These are phyloP conservation scores for Norana najaformis DNA, from an alignment of 2,888 invertebrate species.

Conservation along the genomic window DNA sequence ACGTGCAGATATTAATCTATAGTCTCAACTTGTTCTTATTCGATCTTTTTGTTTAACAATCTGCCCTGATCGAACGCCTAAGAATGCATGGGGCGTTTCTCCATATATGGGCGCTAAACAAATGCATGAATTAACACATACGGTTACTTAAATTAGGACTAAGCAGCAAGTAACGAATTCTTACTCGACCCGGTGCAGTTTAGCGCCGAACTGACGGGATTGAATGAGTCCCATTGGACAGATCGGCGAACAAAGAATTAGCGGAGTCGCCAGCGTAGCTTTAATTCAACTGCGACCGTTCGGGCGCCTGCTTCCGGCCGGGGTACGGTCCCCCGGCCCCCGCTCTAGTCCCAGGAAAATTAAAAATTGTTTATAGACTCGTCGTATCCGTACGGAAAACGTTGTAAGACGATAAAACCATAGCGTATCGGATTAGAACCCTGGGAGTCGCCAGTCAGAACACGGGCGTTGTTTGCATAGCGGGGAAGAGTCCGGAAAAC, in stretches of 20 bases:
- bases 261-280: slow-evolving; percentile 5
- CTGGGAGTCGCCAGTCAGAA: background rate
- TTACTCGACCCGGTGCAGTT: background rate
- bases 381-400: background rate
- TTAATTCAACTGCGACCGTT: background rate
- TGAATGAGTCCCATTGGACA: background rate
- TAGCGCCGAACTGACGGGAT: background rate
- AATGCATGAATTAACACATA: too few species aligned
- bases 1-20: too few species aligned
- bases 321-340: background rate
- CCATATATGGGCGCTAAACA: too few species aligned
- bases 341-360: background rate
- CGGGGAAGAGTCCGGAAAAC: background rate
- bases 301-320: background rate
- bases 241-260: background rate
- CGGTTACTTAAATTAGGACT: background rate
- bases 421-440: slow-evolving; percentile 13
- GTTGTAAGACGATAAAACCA: background rate
- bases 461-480: background rate
- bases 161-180: background rate
- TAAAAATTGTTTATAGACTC: background rate
- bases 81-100: background rate
- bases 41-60: too few species aligned
- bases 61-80: background rate
- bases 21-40: too few species aligned